phyloP scores from a whole-genome alignment of 2,113 vertebrate species.

The Etheostoma cragini region DNA sequence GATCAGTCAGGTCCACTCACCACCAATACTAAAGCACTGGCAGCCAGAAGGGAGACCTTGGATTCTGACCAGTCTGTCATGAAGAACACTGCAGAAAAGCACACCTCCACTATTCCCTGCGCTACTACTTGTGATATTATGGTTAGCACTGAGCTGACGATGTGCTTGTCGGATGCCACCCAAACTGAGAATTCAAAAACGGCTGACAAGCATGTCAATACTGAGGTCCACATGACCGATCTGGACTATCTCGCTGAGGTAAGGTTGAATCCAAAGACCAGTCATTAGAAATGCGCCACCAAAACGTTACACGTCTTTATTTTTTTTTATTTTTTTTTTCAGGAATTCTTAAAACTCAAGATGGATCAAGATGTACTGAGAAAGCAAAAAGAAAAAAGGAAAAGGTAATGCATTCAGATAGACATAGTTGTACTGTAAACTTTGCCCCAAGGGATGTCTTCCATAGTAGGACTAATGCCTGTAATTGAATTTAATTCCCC shows the following conservation, averaged over 20 bases:
- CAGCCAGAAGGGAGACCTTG: not conserved
- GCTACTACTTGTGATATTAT: not conserved
- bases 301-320: not conserved
- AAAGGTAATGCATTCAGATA: constrained; percentile 66
- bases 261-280: not conserved
- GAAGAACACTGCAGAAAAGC: constrained; percentile 14
- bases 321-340: not conserved
- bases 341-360: constrained; percentile 75
- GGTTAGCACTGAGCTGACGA: constrained; percentile 22
- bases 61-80: not conserved
- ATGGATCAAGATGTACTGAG: constrained; percentile 31
- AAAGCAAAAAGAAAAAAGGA: constrained; percentile 27
- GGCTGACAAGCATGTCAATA: constrained; percentile 66
- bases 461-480: not conserved
- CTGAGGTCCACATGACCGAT: constrained; percentile 77
- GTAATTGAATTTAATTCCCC: not conserved
- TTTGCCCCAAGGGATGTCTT: not conserved
- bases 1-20: not conserved
- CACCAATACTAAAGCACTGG: not conserved
- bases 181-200: constrained; percentile 60
- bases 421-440: not conserved
- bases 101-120: not conserved
- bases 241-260: constrained; percentile 75
- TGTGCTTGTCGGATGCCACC: constrained; percentile 21
- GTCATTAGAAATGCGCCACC: too few relatives aligned